phyloP scores from a whole-genome alignment of 2,797 vertebrate species.

The Fringilla coelebs region DNA sequence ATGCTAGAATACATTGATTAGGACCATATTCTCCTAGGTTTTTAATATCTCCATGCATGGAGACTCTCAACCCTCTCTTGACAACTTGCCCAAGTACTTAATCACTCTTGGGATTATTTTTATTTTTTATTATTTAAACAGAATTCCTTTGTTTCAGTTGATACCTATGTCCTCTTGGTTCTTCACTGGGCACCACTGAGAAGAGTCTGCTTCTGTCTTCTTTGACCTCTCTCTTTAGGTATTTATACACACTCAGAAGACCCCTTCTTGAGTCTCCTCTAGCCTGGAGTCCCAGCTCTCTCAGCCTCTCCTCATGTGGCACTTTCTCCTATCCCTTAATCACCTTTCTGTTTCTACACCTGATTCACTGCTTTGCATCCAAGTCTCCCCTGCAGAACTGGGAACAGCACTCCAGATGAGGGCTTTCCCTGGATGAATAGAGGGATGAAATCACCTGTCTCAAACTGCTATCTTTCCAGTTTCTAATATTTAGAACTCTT shows the following conservation, averaged over 20 bases:
- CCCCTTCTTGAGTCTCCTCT: neutral
- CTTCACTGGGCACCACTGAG: neutral
- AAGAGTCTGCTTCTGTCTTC: neutral
- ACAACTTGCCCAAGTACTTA: neutral
- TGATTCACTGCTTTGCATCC: neutral
- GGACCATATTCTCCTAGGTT: neutral
- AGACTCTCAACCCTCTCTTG: neutral
- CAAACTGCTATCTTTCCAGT: neutral
- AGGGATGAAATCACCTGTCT: neutral
- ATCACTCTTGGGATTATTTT: neutral
- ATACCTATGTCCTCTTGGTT: accelerated
- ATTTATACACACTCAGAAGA: neutral
- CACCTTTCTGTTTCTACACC: neutral
- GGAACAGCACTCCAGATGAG: neutral
- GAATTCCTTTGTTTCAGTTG: neutral
- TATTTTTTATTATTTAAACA: neutral
- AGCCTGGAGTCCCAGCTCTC: neutral
- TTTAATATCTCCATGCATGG: neutral
- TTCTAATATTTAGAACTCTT: neutral
- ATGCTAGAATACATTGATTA: neutral
- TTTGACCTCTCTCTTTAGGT: neutral
- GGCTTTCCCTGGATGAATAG: neutral
- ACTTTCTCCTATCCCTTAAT: neutral
- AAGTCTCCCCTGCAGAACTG: neutral
- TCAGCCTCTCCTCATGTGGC: neutral